Base-by-base conservation (phyloP, 2,113 vertebrate species). In the Calonectris borealis region DNA sequence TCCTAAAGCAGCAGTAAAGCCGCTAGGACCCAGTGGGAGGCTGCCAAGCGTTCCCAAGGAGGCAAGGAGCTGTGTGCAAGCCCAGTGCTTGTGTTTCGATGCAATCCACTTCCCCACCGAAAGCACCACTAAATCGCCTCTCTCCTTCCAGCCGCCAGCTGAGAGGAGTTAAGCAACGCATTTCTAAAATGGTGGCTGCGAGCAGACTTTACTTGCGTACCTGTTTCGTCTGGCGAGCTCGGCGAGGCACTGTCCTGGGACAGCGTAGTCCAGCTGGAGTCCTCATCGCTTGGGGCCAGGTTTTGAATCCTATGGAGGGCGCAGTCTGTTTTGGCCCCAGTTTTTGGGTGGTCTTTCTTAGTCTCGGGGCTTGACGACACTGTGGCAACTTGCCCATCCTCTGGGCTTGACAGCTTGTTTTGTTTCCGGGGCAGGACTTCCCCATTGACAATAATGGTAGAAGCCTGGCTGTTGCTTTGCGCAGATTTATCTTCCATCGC, bases 251-350 rank as follows among this genome's bases (percentile, higher is more conserved):
- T 99, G 96, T 99, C 99, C 76, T 99, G 99, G 38, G 99, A 99
- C 91, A 99, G 95, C 0, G 99, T 99, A 11, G 99, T 99, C 99
- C 99, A 99, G 97, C 99, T 99, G 48, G 99, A 99, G 93, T 99
- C 99, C 96, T 99, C 99, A 40, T 99, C 99, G 1, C 99, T 99
- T 2, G 99, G 99, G 13, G 98, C 99, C 95, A 99, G 97, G 97
- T 98, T 99, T 97, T 98, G 99, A 98, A 97, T 99, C 95, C 97
- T 98, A 83, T 97, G 99, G 60, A 97, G 98, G 5, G 98, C 98
- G 54, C 99, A 99, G 83, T 99, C 99, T 36, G 99, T 99, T 96
- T 98, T 99, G 76, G 98, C 98, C 27, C 98, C 99, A 4, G 98
- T 99, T 98, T 98, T 99, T 13, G 98, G 99, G 34, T 98, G 98